Percentiles rank a stretch among this genome's conserved stretches.
phyloP scores from a whole-genome alignment of 2,888 invertebrate species.

The Ormyrus labotus region DNA sequence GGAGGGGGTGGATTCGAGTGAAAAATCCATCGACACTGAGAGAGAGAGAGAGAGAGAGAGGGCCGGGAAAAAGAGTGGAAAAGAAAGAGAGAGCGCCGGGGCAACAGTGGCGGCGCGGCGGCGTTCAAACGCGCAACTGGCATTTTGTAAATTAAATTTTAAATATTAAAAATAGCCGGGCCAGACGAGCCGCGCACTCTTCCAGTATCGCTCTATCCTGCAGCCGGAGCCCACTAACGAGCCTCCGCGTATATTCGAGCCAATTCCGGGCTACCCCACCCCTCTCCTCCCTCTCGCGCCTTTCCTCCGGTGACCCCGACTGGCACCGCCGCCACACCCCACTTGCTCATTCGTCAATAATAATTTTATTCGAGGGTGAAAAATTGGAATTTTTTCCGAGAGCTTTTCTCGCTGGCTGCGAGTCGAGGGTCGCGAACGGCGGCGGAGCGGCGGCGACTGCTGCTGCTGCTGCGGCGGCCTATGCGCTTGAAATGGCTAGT shows the following conservation, averaged over 20 bases:
- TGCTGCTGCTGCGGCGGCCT: neutral
- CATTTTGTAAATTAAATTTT: constrained; percentile 76
- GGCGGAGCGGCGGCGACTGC: neutral
- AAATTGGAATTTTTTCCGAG: constrained; percentile 67
- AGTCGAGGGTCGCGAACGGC: neutral
- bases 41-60: constrained; percentile 15
- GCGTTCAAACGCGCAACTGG: constrained; percentile 65
- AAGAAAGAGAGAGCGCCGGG: constrained; percentile 49
- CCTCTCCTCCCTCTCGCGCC: constrained; percentile 22
- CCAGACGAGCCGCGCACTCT: constrained; percentile 58
- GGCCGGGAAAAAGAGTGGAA: constrained; percentile 16
- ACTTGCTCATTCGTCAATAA: constrained; percentile 74
- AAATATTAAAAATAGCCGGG: constrained; percentile 75
- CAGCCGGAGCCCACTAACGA: constrained; percentile 64
- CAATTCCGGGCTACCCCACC: constrained; percentile 48
- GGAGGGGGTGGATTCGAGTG: neutral
- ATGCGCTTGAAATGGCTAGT: constrained; percentile 1
- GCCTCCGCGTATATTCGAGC: constrained; percentile 48
- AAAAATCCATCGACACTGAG: constrained; percentile 35
- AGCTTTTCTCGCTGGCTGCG: constrained; percentile 18
- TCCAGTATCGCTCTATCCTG: constrained; percentile 57
- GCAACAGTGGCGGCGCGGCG: neutral
- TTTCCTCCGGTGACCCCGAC: constrained; percentile 52
- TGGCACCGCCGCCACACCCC: constrained; percentile 65
- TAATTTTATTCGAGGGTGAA: constrained; percentile 74